phyloP scores from a whole-genome alignment of 2,888 invertebrate species.

The Acronicta alni region DNA sequence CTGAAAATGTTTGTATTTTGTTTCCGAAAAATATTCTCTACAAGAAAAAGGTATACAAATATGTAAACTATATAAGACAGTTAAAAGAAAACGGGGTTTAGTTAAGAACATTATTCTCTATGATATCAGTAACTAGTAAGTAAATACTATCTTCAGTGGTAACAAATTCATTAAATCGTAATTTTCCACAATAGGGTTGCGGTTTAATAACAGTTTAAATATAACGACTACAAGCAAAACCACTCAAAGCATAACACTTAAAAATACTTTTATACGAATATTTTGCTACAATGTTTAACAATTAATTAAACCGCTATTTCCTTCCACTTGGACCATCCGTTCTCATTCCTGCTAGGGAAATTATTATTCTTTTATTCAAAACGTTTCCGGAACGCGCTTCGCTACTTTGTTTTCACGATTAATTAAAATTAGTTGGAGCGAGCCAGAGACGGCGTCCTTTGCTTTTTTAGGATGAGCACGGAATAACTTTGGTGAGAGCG shows the following conservation, averaged over 20 bases:
- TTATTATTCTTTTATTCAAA: constrained; percentile 76
- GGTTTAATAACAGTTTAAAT: neutral
- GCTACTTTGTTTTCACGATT: constrained; percentile 82
- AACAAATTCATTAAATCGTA: neutral
- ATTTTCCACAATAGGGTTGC: neutral
- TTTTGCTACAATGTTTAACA: constrained; percentile 15
- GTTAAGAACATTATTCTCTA: neutral
- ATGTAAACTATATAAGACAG: no score
- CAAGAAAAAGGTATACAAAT: no score
- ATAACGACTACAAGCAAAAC: neutral
- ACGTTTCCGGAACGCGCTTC: constrained; percentile 69
- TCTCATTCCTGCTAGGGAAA: constrained; percentile 58
- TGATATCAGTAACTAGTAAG: neutral
- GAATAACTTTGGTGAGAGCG: constrained; percentile 42
- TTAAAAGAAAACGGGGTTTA: no score
- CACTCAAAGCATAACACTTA: constrained; percentile 2
- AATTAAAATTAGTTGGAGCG: constrained; percentile 82
- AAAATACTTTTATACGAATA: constrained; percentile 1
- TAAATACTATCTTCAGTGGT: neutral
- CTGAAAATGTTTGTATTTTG: no score
- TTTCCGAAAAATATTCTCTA: no score
- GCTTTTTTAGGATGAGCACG: constrained; percentile 59
- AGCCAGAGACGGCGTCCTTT: constrained; percentile 62
- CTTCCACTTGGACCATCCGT: constrained; percentile 38
- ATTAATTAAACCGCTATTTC: constrained; percentile 39